These are phyloP conservation scores for Hypercompe scribonia DNA, from an alignment of 2,888 invertebrate species.

Conservation along the genomic window DNA sequence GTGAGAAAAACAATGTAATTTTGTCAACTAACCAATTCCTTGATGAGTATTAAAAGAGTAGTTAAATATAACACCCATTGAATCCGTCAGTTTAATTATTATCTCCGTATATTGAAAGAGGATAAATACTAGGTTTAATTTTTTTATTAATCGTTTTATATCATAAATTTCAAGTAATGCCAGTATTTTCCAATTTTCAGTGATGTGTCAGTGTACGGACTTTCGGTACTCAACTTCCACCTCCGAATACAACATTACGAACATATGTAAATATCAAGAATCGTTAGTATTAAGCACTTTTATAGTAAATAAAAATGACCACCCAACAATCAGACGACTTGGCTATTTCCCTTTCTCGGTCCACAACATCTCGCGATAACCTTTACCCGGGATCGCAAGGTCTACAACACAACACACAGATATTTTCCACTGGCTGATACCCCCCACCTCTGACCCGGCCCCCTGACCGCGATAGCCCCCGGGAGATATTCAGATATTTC, in stretches of 20 bases:
- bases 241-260: neutral
- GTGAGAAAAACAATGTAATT: too few species aligned
- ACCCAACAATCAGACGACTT: conserved; percentile 10
- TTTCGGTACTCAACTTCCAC: neutral
- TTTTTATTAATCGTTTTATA: too few species aligned
- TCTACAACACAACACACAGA: conserved; percentile 42
- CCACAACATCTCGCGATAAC: conserved; percentile 29
- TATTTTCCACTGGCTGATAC: conserved; percentile 57
- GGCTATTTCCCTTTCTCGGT: conserved; percentile 1
- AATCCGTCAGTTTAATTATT: too few species aligned
- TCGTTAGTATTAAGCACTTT: neutral
- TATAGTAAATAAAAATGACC: neutral
- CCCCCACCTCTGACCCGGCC: conserved; percentile 41
- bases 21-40: too few species aligned
- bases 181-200: too few species aligned
- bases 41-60: too few species aligned
- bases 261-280: neutral
- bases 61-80: too few species aligned
- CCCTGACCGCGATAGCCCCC: conserved; percentile 49
- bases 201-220: too few species aligned
- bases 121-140: too few species aligned
- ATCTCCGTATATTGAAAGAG: too few species aligned
- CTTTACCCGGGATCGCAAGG: conserved; percentile 39
- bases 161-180: too few species aligned
- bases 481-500: conserved; percentile 49